A percentile compares a stretch with the other conserved stretches of the same genome.
phyloP scores from a whole-genome alignment of 1,140 invertebrate genomes.

The Colletes latitarsis region DNA sequence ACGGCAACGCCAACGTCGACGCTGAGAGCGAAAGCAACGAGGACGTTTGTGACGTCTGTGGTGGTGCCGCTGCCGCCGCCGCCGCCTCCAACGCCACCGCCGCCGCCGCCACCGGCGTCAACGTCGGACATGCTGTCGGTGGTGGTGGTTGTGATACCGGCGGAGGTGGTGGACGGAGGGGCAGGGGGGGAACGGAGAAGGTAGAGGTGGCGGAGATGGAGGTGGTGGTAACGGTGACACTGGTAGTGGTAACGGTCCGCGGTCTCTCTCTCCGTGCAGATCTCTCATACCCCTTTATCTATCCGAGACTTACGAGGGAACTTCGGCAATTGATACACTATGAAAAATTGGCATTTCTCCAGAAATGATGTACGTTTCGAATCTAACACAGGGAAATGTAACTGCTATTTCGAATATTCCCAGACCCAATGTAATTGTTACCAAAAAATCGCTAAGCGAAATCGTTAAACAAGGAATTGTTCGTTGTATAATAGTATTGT shows the following conservation, averaged over 20 bases:
- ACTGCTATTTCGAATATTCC: no score
- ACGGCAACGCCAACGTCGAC: slow-evolving; percentile 36
- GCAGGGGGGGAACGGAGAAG: not conserved
- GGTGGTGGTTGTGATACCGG: not conserved
- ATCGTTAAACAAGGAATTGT: no score
- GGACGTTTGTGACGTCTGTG: slow-evolving; percentile 28
- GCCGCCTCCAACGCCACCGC: not conserved
- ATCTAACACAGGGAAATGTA: no score
- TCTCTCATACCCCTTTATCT: slow-evolving; percentile 14
- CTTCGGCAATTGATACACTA: not conserved
- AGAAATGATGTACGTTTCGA: no score
- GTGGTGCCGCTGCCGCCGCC: not conserved
- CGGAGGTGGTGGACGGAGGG: slow-evolving; percentile 2
- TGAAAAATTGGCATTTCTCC: no score
- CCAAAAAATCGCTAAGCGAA: no score
- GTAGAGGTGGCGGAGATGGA: not conserved
- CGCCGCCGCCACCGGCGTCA: not conserved
- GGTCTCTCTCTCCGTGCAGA: not conserved
- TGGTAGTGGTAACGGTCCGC: slow-evolving; percentile 4
- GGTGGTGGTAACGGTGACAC: slow-evolving; percentile 23
- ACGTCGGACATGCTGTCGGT: slow-evolving; percentile 7
- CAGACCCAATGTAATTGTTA: no score
- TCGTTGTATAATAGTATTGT: no score
- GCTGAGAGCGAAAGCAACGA: slow-evolving; percentile 47
- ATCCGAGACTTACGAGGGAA: no score